phyloP scores from a whole-genome alignment of 92 coral and sea anemone species.

The Anthopleura xanthogrammica region DNA sequence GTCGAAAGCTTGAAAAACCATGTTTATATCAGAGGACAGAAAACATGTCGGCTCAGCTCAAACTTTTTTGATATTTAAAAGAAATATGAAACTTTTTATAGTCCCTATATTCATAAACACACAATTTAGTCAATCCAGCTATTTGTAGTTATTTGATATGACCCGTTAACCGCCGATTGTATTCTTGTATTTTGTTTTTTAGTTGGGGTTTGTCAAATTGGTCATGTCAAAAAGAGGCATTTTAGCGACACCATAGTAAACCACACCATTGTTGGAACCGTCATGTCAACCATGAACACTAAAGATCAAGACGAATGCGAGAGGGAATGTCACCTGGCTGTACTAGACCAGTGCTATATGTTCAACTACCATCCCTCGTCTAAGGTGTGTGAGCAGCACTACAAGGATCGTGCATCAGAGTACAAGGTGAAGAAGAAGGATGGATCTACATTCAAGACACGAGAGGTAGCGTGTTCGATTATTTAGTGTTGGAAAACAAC shows the following conservation, averaged over 20 bases:
- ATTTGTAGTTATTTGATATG: too few species aligned
- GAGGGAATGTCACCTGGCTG: conserved; percentile 4
- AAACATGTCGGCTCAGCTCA: too few species aligned
- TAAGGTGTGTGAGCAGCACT: conserved; percentile 5
- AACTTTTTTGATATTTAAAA: too few species aligned
- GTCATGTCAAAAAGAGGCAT: not conserved
- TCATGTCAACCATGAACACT: not conserved
- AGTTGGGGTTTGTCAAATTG: not conserved
- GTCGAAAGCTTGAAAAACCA: too few species aligned
- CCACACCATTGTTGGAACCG: not conserved
- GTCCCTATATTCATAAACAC: too few species aligned
- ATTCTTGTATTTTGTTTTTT: not conserved
- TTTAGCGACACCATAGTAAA: not conserved
- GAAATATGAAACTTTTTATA: too few species aligned
- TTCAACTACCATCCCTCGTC: conserved; percentile 10
- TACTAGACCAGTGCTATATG: conserved; percentile 6
- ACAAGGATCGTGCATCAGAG: conserved; percentile 3
- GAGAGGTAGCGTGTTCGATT: not conserved
- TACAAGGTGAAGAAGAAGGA: conserved; percentile 7
- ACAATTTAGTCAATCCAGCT: too few species aligned
- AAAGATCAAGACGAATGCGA: not conserved
- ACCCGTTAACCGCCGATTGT: too few species aligned
- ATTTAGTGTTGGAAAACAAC: too few species aligned
- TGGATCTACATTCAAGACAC: not conserved
- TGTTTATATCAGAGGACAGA: too few species aligned